Evolutionary conservation across 1,140 invertebrate genomes (phyloP), one percentile per base, ranked within the genome.

Genomic region (Aphaenogaster rudis): DNA sequence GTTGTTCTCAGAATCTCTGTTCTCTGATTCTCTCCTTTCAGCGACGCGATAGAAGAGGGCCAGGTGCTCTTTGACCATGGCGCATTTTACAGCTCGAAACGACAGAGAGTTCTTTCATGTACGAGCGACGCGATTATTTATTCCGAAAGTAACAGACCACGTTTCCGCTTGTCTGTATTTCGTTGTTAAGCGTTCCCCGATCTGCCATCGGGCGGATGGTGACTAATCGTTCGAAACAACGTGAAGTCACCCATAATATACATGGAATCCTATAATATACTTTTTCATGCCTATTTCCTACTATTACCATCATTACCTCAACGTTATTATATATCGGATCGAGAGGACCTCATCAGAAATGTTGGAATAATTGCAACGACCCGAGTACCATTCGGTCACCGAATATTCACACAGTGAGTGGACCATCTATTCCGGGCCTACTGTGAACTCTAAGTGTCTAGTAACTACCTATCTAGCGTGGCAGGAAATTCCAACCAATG

Each of bases 131-230:
- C 85, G 85, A 91, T 91, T 91, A 91, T 90, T 91, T 91, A 93
- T 92, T 92, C 91, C 21, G 84, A 64, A 92, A 92, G 91, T 91
- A 93, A 92, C 92, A 90, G 91, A 92, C 87, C 93, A 93, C 91
- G 66, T 93, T 93, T 90, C 92, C 91, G 89, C 84, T 90, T 63
- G 86, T 84, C 79, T 91, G 86, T 86, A 86, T 86, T 79, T 79
- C 74, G 59, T 67, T 61, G 71, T 42, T 74, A 54, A 84, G 48
- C 61, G 54, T 54, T 59, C 36, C 21, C 81, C 57, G 77, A 63
- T 79, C 59, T 64, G 9, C 59, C 57, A 42, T 67, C 67, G 42
- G 48, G 48, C 52, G 54, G 67, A 48, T 13, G 54, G 54, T 61
- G 72, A 64, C 80, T 84, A 84, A 84, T 84, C 69, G 54, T 36